A percentile compares a stretch with the other conserved stretches of the same genome.
phyloP scores from a whole-genome alignment of 1,140 invertebrate species.

The Scaptomyza hsui region DNA sequence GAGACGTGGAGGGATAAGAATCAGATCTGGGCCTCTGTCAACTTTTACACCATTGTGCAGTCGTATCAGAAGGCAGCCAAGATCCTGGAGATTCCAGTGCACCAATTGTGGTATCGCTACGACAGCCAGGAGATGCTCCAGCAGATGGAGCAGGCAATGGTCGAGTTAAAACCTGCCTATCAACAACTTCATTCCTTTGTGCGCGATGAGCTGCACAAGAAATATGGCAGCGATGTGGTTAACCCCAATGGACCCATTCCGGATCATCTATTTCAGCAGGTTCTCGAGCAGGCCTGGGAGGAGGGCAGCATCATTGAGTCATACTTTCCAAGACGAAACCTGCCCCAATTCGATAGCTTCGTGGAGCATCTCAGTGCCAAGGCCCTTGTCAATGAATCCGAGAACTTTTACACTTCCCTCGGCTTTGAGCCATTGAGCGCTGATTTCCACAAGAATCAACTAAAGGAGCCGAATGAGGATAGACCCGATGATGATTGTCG shows the following conservation, averaged over 20 bases:
- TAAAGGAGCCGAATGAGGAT: constrained; percentile 73
- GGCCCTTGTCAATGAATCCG: constrained; percentile 64
- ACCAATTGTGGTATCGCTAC: constrained; percentile 81
- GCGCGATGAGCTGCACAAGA: constrained; percentile 88
- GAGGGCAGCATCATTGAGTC: constrained; percentile 72
- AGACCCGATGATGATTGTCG: constrained; percentile 70
- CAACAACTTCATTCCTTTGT: constrained; percentile 95
- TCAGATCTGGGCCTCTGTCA: constrained; percentile 72
- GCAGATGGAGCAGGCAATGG: constrained; percentile 85
- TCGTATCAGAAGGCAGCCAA: constrained; percentile 70
- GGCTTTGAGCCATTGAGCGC: constrained; percentile 57
- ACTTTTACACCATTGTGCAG: constrained; percentile 76
- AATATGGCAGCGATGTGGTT: constrained; percentile 89
- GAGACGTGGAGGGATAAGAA: constrained; percentile 79
- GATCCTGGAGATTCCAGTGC: constrained; percentile 70
- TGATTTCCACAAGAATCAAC: constrained; percentile 65
- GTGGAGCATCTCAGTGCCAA: constrained; percentile 58
- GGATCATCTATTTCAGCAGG: constrained; percentile 90
- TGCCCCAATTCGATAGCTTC: constrained; percentile 72
- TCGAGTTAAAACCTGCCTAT: constrained; percentile 91
- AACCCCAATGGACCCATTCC: constrained; percentile 91
- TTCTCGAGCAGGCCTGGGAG: constrained; percentile 74
- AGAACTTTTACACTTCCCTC: constrained; percentile 71
- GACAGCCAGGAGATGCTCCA: constrained; percentile 85
- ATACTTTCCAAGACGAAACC: constrained; percentile 60